Conservation (phyloP, 2,888 invertebrate species). For the Dastarcus helophoroides region DNA sequence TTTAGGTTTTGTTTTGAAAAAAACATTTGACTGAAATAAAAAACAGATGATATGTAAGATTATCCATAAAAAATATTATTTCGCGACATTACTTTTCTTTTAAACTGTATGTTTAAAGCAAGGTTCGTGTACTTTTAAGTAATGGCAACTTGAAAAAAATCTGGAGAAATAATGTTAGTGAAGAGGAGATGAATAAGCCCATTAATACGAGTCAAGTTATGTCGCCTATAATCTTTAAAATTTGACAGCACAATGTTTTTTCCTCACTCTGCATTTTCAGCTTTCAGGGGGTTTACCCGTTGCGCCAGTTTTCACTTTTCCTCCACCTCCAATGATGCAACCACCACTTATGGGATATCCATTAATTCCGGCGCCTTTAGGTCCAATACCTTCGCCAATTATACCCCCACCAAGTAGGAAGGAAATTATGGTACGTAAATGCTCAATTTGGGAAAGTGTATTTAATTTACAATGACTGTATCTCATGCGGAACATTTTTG, state of each 20-base stretch:
- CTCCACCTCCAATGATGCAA: slow-evolving; percentile 24
- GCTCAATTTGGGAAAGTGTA: slow-evolving; percentile 6
- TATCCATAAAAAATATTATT: too few relatives aligned
- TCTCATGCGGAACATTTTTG: too few relatives aligned
- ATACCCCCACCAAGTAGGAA: slow-evolving; percentile 22
- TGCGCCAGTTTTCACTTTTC: slow-evolving; percentile 26
- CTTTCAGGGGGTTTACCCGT: slow-evolving; percentile 23
- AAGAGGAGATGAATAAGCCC: too few relatives aligned
- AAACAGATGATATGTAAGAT: too few relatives aligned
- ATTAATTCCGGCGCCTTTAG: slow-evolving; percentile 33
- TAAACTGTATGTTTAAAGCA: too few relatives aligned
- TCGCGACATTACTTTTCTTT: too few relatives aligned
- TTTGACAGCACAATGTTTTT: neutral
- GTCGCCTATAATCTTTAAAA: neutral
- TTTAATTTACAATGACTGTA: too few relatives aligned
- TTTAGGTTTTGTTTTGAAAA: too few relatives aligned
- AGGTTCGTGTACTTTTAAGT: too few relatives aligned
- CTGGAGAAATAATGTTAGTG: too few relatives aligned
- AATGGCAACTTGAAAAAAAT: too few relatives aligned
- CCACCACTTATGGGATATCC: slow-evolving; percentile 26
- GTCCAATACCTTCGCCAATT: slow-evolving; percentile 31
- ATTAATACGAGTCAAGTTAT: neutral
- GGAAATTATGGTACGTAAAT: slow-evolving; percentile 13
- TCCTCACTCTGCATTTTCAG: slow-evolving; percentile 17
- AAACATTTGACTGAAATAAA: too few relatives aligned